Evolutionary conservation across 2,113 vertebrate genomes (phyloP).

Genomic region (Ictalurus punctatus): DNA sequence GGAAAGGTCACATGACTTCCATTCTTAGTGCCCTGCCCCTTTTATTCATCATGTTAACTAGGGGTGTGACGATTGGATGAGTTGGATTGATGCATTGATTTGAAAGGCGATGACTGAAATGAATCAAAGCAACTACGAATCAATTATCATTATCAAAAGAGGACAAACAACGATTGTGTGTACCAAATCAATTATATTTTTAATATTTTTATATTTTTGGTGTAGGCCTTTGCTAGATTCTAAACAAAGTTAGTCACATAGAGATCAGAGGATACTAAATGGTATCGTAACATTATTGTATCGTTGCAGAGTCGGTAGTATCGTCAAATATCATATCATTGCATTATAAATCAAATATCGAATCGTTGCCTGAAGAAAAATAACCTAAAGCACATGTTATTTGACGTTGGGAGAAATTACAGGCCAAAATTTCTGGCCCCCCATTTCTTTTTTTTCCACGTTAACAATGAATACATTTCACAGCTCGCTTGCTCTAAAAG

Average conservation of each 20-base stretch:
- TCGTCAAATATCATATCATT: neutral
- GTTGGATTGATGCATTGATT: too few relatives aligned
- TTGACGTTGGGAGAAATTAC: conserved; percentile 80
- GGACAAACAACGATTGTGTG: neutral
- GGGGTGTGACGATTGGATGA: neutral
- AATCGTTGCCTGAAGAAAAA: neutral
- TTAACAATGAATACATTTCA: conserved; percentile 94
- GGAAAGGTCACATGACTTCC: neutral
- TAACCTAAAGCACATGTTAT: conserved; percentile 5
- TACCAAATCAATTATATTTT: neutral
- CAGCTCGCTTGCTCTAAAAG: conserved; percentile 85
- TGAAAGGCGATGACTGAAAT: neutral
- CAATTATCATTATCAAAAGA: neutral
- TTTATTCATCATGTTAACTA: neutral
- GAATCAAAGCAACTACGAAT: neutral
- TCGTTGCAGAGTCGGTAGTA: neutral
- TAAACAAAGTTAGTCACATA: too few relatives aligned
- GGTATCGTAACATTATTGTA: neutral
- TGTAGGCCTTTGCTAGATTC: too few relatives aligned
- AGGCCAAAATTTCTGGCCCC: conserved; percentile 80
- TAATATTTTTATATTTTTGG: too few relatives aligned
- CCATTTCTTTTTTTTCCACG: conserved; percentile 73
- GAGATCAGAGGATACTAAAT: too few relatives aligned
- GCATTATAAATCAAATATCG: neutral
- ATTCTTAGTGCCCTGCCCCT: neutral